Evolutionary conservation across 1,140 invertebrate species (phyloP).

Genomic region (Caenorhabditis inopinata): DNA sequence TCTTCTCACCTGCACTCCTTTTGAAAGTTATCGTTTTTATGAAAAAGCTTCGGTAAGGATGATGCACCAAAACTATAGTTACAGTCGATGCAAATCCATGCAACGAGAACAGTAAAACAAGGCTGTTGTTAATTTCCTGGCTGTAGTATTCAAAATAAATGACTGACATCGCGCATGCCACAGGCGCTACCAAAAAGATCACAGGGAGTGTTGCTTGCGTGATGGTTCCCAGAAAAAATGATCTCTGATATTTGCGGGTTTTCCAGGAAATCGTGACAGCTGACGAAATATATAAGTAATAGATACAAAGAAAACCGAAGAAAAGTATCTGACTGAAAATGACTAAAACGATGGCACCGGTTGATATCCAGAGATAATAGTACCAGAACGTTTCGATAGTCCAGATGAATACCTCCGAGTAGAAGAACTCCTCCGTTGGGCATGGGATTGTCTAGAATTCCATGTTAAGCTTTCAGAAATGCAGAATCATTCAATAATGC

Average conservation of each 20-base stretch:
- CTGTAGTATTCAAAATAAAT: background rate
- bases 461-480: no score
- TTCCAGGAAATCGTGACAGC: background rate
- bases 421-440: constrained; percentile 5
- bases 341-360: background rate
- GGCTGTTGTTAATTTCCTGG: background rate
- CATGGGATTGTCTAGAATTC: background rate
- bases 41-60: background rate
- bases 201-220: background rate
- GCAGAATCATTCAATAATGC: no score
- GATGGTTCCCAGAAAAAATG: constrained; percentile 13
- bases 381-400: background rate
- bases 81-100: background rate
- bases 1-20: background rate
- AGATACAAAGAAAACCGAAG: background rate
- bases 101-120: background rate
- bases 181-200: background rate
- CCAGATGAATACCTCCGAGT: background rate
- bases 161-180: background rate
- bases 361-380: background rate
- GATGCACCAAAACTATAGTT: background rate
- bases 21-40: background rate
- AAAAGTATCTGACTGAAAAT: background rate
- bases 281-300: background rate
- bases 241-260: background rate